Percentiles rank a stretch among this genome's conserved stretches.
phyloP scores from a whole-genome alignment of 2,113 vertebrate species.

The Malaclemys terrapin region DNA sequence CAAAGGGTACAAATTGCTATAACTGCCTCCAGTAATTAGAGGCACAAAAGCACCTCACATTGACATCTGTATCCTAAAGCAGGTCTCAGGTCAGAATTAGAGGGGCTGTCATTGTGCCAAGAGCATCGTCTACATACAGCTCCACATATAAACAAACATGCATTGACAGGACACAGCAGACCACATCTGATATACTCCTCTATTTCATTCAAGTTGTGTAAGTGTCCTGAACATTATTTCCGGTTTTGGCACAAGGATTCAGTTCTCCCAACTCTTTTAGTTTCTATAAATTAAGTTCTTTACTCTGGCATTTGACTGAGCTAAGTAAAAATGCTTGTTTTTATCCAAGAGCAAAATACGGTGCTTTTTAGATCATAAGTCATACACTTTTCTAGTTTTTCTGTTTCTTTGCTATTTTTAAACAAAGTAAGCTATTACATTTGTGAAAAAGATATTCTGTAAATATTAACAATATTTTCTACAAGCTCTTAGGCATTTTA shows the following conservation, averaged over 20 bases:
- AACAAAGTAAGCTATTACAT: background rate
- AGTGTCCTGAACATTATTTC: background rate
- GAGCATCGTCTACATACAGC: background rate
- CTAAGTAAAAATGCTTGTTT: accelerated
- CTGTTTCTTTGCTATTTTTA: background rate
- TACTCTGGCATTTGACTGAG: background rate
- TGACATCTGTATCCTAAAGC: background rate
- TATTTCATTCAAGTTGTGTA: background rate
- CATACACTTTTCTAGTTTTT: background rate
- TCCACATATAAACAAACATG: background rate
- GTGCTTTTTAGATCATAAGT: background rate
- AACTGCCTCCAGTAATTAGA: background rate
- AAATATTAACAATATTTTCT: background rate
- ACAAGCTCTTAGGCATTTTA: background rate
- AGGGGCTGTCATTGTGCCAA: background rate
- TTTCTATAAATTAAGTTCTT: background rate
- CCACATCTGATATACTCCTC: background rate
- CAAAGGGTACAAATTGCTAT: background rate
- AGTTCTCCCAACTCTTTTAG: background rate
- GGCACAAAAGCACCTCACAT: background rate
- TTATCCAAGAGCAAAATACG: background rate
- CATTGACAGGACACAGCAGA: background rate
- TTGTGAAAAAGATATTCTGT: background rate
- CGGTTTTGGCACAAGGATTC: background rate
- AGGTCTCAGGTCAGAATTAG: background rate